phyloP scores from a whole-genome alignment of 2,888 invertebrate genomes.

The Galerucella nymphaeae region DNA sequence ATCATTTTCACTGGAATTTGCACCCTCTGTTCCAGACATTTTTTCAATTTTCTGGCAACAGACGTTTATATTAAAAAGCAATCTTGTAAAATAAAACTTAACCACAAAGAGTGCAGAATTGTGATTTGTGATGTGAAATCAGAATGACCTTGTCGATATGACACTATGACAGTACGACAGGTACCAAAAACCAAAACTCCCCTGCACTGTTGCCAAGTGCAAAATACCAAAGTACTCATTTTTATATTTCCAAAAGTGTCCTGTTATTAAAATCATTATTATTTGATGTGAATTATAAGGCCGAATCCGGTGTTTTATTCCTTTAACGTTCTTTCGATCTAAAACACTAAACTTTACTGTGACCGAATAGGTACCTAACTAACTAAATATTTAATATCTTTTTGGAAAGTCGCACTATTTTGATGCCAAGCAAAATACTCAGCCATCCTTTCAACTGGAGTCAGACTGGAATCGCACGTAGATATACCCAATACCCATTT shows the following conservation, averaged over 20 bases:
- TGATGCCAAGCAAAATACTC: too few relatives aligned
- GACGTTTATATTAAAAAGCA: constrained; percentile 28
- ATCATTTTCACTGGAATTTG: constrained; percentile 57
- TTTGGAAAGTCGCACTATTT: too few relatives aligned
- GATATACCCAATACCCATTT: too few relatives aligned
- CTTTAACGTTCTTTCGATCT: too few relatives aligned
- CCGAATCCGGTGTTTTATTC: too few relatives aligned
- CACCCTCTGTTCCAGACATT: constrained; percentile 35
- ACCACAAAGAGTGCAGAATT: constrained; percentile 16
- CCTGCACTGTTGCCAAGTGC: not conserved
- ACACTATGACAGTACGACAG: not conserved
- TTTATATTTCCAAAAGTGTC: not conserved
- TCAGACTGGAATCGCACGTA: too few relatives aligned
- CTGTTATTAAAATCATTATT: too few relatives aligned
- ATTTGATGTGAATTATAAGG: too few relatives aligned
- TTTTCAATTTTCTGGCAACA: constrained; percentile 18
- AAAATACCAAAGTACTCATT: not conserved
- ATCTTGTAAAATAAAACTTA: constrained; percentile 42
- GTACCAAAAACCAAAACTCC: not conserved
- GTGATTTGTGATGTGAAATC: constrained; percentile 15
- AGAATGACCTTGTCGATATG: constrained; percentile 19
- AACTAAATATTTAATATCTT: too few relatives aligned
- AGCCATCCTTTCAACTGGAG: too few relatives aligned
- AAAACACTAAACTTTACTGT: too few relatives aligned
- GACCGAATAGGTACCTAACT: too few relatives aligned